A percentile compares a stretch with the other conserved stretches of the same genome.
Conservation (phyloP, 1,140 invertebrate genomes). For the Pogonus chalceus region DNA sequence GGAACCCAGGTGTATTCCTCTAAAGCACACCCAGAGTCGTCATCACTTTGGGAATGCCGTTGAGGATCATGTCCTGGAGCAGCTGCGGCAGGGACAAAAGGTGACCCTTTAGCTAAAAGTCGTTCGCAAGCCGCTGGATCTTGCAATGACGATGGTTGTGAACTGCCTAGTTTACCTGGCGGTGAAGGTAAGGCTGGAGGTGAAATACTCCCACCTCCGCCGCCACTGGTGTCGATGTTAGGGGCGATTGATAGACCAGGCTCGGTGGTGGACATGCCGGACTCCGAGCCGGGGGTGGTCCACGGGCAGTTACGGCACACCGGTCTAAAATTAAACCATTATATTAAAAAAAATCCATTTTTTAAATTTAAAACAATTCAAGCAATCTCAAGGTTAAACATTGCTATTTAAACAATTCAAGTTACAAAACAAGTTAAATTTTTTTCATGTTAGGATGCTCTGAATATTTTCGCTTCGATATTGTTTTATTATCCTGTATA, state of each 20-base stretch:
- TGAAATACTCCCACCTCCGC: slow-evolving; percentile 22
- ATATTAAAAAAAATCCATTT: too few relatives aligned
- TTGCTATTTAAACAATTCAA: too few relatives aligned
- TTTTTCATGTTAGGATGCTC: too few relatives aligned
- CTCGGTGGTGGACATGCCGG: slow-evolving; percentile 17
- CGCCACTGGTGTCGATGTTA: slow-evolving; percentile 16
- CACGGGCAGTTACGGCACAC: slow-evolving; percentile 39
- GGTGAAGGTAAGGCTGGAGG: slow-evolving; percentile 31
- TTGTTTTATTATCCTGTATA: too few relatives aligned
- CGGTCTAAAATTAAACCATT: slow-evolving; percentile 45
- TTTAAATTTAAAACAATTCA: too few relatives aligned
- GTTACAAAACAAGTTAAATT: too few relatives aligned
- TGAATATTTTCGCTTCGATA: too few relatives aligned
- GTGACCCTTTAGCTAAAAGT: slow-evolving; percentile 39
- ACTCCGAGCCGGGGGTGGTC: slow-evolving; percentile 28
- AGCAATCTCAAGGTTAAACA: too few relatives aligned
- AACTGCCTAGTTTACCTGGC: slow-evolving; percentile 22
- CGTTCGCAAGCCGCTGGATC: slow-evolving; percentile 38
- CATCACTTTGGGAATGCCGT: slow-evolving; percentile 87
- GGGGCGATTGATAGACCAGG: not conserved
- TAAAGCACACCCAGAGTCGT: slow-evolving; percentile 91
- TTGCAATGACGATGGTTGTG: slow-evolving; percentile 19
- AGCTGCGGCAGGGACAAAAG: slow-evolving; percentile 26
- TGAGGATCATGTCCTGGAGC: slow-evolving; percentile 60
- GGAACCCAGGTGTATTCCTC: slow-evolving; percentile 99